Conservation (phyloP, 2,113 vertebrate species). For the Bubo scandiacus region DNA sequence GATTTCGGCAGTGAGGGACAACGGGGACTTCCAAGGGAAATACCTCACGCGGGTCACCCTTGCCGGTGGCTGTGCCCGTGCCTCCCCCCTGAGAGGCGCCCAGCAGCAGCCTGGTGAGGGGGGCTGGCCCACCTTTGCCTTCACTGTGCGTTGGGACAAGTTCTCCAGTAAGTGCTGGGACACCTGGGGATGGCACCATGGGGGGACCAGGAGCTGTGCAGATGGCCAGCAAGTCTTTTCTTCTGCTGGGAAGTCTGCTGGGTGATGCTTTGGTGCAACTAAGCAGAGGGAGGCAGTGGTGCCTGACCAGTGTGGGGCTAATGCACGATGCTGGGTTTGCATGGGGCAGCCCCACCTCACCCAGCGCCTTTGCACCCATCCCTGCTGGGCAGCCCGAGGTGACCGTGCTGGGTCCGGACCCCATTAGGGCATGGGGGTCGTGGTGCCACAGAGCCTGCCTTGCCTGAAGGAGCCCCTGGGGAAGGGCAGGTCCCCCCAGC, state of each 20-base stretch:
- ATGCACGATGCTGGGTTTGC: fast-evolving
- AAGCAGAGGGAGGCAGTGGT: neutral
- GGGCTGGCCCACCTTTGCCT: slow-evolving; percentile 23
- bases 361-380: too few species aligned
- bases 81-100: neutral
- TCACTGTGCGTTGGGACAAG: slow-evolving; percentile 16
- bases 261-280: neutral
- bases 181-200: fast-evolving
- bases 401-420: fast-evolving
- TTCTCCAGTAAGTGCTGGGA: slow-evolving; percentile 53
- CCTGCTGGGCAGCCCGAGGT: fast-evolving
- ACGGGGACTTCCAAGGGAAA: slow-evolving; percentile 22
- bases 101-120: neutral
- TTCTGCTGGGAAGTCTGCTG: neutral
- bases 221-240: neutral
- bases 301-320: fast-evolving
- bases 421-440: fast-evolving
- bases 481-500: fast-evolving
- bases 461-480: fast-evolving
- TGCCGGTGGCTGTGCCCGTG: fast-evolving
- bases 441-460: neutral
- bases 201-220: fast-evolving
- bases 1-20: neutral
- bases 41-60: slow-evolving; percentile 28
- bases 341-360: neutral